Percentiles rank a stretch among this genome's conserved stretches.
phyloP scores from a whole-genome alignment of 2,113 vertebrate genomes.

The Hemiscyllium ocellatum region DNA sequence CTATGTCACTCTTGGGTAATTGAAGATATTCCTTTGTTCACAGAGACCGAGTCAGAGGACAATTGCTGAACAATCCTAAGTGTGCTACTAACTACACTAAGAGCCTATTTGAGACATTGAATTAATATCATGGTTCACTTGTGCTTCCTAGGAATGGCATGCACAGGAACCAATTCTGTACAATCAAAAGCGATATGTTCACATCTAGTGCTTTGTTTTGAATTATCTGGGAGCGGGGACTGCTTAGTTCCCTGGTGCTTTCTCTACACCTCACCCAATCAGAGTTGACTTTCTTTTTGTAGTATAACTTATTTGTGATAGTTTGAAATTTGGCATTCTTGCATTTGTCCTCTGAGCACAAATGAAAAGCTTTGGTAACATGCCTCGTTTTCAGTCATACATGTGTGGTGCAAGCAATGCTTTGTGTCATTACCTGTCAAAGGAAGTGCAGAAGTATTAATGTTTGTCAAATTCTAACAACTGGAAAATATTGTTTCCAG shows the following conservation, averaged over 20 bases:
- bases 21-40: background rate
- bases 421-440: background rate
- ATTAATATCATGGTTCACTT: too few relatives aligned
- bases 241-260: background rate
- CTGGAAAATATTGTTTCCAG: background rate
- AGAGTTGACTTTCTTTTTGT: background rate
- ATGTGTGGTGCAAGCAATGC: background rate
- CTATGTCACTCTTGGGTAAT: background rate
- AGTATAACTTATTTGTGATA: background rate
- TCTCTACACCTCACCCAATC: background rate
- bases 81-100: background rate
- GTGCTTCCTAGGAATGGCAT: background rate
- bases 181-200: background rate
- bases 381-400: background rate
- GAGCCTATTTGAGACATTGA: too few relatives aligned
- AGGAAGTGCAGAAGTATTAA: background rate
- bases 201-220: background rate
- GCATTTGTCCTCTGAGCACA: background rate
- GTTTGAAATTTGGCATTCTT: background rate
- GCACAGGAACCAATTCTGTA: too few relatives aligned
- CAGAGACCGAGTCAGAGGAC: background rate
- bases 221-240: background rate
- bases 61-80: background rate
- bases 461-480: background rate
- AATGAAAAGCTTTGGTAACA: background rate